Evolutionary conservation across 2,888 invertebrate species (phyloP).

Genomic region (Philereme vetulata): DNA sequence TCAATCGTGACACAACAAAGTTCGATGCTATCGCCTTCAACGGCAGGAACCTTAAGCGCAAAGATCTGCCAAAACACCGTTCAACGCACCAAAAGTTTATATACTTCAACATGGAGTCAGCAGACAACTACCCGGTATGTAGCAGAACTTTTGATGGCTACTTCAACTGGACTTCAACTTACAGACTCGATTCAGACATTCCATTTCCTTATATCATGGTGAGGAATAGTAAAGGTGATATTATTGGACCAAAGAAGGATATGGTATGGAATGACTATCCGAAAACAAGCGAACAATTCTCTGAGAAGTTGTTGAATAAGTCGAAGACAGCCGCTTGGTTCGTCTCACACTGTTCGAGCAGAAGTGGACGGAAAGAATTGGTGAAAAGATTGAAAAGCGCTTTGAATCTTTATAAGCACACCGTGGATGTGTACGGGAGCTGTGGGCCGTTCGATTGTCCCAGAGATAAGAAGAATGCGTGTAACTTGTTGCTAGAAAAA

Average conservation of each 20-base stretch:
- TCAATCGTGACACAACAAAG: slow-evolving; percentile 53
- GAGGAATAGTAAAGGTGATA: slow-evolving; percentile 50
- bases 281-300: slow-evolving; percentile 45
- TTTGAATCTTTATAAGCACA: slow-evolving; percentile 46
- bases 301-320: slow-evolving; percentile 55
- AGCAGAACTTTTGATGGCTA: slow-evolving; percentile 56
- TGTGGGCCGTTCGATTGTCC: slow-evolving; percentile 74
- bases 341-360: slow-evolving; percentile 64
- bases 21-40: slow-evolving; percentile 72
- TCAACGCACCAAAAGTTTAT: slow-evolving; percentile 67
- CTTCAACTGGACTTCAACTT: slow-evolving; percentile 76
- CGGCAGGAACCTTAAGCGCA: slow-evolving; percentile 53
- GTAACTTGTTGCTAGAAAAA: slow-evolving; percentile 64
- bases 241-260: slow-evolving; percentile 61
- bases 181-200: slow-evolving; percentile 71
- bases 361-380: slow-evolving; percentile 54
- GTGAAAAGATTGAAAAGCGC: slow-evolving; percentile 53
- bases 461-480: slow-evolving; percentile 45
- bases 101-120: slow-evolving; percentile 70
- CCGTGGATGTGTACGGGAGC: slow-evolving; percentile 80
- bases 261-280: slow-evolving; percentile 52
- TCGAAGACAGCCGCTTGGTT: slow-evolving; percentile 75
- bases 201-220: slow-evolving; percentile 63
- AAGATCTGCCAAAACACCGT: slow-evolving; percentile 53
- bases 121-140: slow-evolving; percentile 68